Base-by-base conservation (phyloP, 1,140 invertebrate genomes). In the Sycophaga agraensis region DNA sequence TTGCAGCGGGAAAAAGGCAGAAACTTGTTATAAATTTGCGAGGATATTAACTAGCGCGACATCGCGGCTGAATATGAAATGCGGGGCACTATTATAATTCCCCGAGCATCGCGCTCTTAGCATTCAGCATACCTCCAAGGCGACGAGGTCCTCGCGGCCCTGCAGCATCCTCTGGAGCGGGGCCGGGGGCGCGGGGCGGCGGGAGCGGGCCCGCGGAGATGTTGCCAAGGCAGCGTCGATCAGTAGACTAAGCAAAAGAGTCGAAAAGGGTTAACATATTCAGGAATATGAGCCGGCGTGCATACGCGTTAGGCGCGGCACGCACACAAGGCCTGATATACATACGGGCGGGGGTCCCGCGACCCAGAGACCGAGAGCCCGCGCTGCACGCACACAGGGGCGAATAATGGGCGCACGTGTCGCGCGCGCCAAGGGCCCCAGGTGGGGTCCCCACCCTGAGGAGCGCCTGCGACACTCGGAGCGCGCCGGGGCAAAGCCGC, bases 211-310 rank as follows among this genome's bases (percentile, higher is more conserved):
- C 51, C 57, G 17, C 39, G 28, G 76, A 79, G 79, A 72, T 81
- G 78, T 79, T 81, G 72, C 73, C 68, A 68, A 72, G 57, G 66
- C 73, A 69, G 68, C 73, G 77, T 72, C 76, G 75, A 77, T 79
- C 70, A 71, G 70, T 76, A 76, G 78, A 81, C 79, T 81, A 79
- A 81, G 66, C 74, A 57, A 74, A 79, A 76, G 76, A 77, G 73
- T n/a, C 14, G 70, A 61, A 79, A 81, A 78, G 78, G 79, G 78
- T 81, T 81, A 79, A 78, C 72, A 75, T 79, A 81, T 79, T 79
- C 72, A 62, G 68, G 73, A 76, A 73, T 76, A 77, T 68, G 73
- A 77, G 78, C 76, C 24, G 51, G 24, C 43, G 37, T 72, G 70
- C 64, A 67, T 68, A 69, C 70, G 68, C 65, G 54, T 66, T 50